Base-by-base conservation (phyloP, 2,888 invertebrate species). In the Prosopocoilus inquinatus region DNA sequence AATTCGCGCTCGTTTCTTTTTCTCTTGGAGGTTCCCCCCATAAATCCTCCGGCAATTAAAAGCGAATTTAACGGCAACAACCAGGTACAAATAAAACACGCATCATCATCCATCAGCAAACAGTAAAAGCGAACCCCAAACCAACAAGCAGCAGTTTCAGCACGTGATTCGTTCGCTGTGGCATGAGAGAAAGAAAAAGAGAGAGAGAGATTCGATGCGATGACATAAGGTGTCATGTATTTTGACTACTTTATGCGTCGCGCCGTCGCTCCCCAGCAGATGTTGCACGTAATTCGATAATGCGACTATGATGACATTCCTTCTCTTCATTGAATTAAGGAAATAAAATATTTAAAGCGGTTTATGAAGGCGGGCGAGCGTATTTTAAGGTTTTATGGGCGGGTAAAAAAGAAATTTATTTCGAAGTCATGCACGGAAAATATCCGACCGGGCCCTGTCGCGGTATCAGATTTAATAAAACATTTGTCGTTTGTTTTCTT, bases 171-270 rank as follows among this genome's bases (percentile, higher is more conserved):
- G 41, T 13, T 41, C 1, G 20, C 5, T 28, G 7, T 28, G 20
- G 5, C 20, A 28, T 28, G 20, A 28, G 20, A n/a, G n/a, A n/a
- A n/a, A n/a, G n/a, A n/a, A n/a, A n/a, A n/a, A n/a, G n/a, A n/a
- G 20, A 28, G 20, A 28, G 20, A 28, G 41, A 41, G 41, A 13
- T 8, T 16, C 41, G 41, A 11, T 15, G 8, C 13, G 41, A 41
- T 41, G 41, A 41, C 15, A 41, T 16, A 28, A 9, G 41, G 41
- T 41, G 41, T 41, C 41, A 15, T 41, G 41, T 41, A 41, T 41
- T 41, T 41, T 41, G 41, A 41, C 41, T 41, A 41, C 41, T 41
- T 41, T 41, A 41, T 16, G 41, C 16, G 41, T 15, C 41, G 41
- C 15, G 13, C 9, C 16, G 13, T 41, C 41, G 16, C 11, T 11